Evolutionary conservation across 2,888 invertebrate species (phyloP), one percentile per base, ranked within the genome.

Genomic region (Tachystola acroxantha): DNA sequence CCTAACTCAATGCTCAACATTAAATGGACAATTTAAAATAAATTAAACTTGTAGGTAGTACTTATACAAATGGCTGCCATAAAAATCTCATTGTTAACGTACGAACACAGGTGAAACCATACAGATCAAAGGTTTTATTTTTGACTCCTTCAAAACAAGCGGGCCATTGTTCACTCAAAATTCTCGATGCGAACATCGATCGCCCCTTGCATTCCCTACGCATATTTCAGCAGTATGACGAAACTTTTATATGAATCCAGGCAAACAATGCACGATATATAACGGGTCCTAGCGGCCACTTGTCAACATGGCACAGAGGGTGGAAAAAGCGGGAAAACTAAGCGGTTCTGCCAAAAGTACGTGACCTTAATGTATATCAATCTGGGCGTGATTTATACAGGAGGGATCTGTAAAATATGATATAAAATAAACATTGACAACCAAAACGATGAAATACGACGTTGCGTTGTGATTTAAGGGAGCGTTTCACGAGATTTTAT

Each of bases 391-490:
- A 85, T 85, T 84, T 84, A 84, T 82, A 80, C 72, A 58, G 72
- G 75, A 67, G 73, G 80, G 74, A 77, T 82, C 71, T 82, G 80
- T 85, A 84, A 86, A 86, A 85, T 86, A 85, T 86, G 84, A 86
- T 81, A 86, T 85, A 85, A 86, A 86, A 86, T 85, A 86, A 86
- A 86, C 82, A 86, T 85, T 84, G 85, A 86, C 85, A 86, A 80
- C 76, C 84, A 69, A 73, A 85, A 86, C 85, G 84, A 84, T 86
- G 85, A 85, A 84, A 84, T 84, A 86, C 79, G 85, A 76, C 76
- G 78, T 64, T 72, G 65, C 71, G 73, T 62, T 75, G 81, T 86
- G 85, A 85, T 85, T 84, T 85, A 85, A 82, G 84, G 81, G 80
- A 76, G 78, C 72, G 75, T 77, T 82, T 78, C 85, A 80, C 78